Base-by-base conservation (phyloP, 2,113 vertebrate genomes). In the Hipposideros armiger region DNA sequence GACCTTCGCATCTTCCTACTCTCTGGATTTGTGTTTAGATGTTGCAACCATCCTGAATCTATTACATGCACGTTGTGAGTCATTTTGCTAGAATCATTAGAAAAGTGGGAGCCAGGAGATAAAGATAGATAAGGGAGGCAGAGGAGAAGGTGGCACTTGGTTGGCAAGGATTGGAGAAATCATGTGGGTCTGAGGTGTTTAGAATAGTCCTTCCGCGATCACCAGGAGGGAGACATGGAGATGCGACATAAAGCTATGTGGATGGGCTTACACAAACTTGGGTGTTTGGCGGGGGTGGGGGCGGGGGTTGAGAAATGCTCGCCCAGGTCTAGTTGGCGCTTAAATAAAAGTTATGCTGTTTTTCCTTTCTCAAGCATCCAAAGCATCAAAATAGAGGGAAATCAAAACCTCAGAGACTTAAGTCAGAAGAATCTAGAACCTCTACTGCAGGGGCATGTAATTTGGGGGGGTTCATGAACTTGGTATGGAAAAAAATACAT, bases 281-380 rank as follows among this genome's bases (percentile, higher is more conserved):
- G 11, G 5, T 26, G 30, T 30, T 28, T 11, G 87, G 19, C 6
- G 28, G 9, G 15, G 32, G 10, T 17, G 32, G 19, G 7, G n/a
- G 24, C 47, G 32, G 32, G 15, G 58, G 26, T 16, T 36, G 42
- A 69, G 36, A 90, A 86, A 78, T 74, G 13, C 45, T 16, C 3
- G 4, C 52, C 15, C 4, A 17, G 17, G 10, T 36, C 72, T 66
- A 52, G 42, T 72, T 76, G 20, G 11, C 9, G 30, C 56, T 84
- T 66, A 42, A 58, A 52, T 66, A 77, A 32, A 80, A 86, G 78
- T 58, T 76, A 19, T 7, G 20, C 14, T 72, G 72, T 15, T 62
- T 69, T 74, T 87, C 74, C 40, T 74, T 22, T 76, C 67, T 74
- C 92, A 74, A 93, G 54, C 28, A 91, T n/a, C 32, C 22, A 64